Conservation (phyloP, 1,140 invertebrate genomes). For the Arion vulgaris region DNA sequence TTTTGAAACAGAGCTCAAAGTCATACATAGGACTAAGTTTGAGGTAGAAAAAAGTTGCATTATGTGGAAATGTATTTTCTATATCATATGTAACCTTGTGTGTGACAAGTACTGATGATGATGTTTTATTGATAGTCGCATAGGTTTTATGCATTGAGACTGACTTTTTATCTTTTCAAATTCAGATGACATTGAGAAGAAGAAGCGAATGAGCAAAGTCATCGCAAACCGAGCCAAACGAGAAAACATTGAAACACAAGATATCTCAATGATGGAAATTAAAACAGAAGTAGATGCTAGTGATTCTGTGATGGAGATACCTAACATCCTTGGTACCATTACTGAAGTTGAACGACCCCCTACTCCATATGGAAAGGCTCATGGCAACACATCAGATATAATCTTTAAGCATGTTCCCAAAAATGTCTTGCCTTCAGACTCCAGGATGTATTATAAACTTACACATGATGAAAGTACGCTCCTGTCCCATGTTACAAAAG, state of each 20-base stretch:
- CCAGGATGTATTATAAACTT: slow-evolving; percentile 40
- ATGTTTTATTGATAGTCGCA: too few species aligned
- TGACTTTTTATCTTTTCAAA: background rate
- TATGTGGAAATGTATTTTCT: too few species aligned
- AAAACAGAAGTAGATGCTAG: slow-evolving; percentile 23
- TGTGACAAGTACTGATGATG: too few species aligned
- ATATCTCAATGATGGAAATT: background rate
- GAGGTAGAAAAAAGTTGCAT: too few species aligned
- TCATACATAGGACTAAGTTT: too few species aligned
- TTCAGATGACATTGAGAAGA: slow-evolving; percentile 46
- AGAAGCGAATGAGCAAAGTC: slow-evolving; percentile 43
- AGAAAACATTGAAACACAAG: background rate
- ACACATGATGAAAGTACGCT: slow-evolving; percentile 23
- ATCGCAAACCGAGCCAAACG: slow-evolving; percentile 42
- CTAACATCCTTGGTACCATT: background rate
- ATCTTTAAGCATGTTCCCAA: slow-evolving; percentile 40
- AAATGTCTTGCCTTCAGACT: slow-evolving; percentile 31
- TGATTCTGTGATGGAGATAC: background rate
- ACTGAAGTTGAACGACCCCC: slow-evolving; percentile 30
- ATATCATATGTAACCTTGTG: too few species aligned
- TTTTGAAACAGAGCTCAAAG: too few species aligned
- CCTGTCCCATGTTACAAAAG: slow-evolving; percentile 35
- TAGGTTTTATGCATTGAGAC: too few species aligned
- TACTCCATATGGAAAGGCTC: slow-evolving; percentile 21
- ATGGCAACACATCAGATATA: slow-evolving; percentile 30